Evolutionary conservation across 2,113 vertebrate species (phyloP), one percentile per base, ranked within the genome.

Genomic region (Athene cunicularia): DNA sequence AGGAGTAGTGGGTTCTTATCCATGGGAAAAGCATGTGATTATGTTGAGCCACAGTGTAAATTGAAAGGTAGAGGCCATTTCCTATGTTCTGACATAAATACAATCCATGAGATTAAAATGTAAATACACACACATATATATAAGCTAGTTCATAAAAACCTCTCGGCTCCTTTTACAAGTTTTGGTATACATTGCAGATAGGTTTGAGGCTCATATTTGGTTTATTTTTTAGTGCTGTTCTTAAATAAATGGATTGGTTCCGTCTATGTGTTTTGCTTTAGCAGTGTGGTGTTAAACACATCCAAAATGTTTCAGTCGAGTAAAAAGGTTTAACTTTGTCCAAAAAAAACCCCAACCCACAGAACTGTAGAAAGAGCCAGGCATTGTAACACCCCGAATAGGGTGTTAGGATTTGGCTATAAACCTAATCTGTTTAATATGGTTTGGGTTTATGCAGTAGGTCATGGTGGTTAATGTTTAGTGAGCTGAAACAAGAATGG

Each of bases 401-500:
- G 43, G 60, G 52, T 86, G 56, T 68, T 81, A 81, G 75, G 59
- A 83, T 60, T 84, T 89, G 76, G 16, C 43, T 86, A 92, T 84
- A 92, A 90, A 92, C 37, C 6, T 91, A 83, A 93, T 53, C 59
- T 91, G n/a, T 88, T 93, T 95, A 92, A 55, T 92, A 88, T 39
- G 47, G 80, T 84, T 94, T 88, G 88, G 33, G 56, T 92, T 92
- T 93, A 60, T 67, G 68, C 60, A 88, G 92, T 75, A 52, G 43
- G 72, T 89, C 60, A 52, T 64, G 64, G 81, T 94, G 81, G 86
- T 79, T 95, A 91, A 75, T 68, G 47, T 59, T 91, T 68, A 92
- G 68, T 64, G 68, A 95, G 72, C 80, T 95, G 91, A 96, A 95
- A 95, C 63, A 95, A 81, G 80, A 86, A 88, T 68, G 68, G 76